phyloP scores from a whole-genome alignment of 2,113 vertebrate genomes.

The Odontesthes bonariensis region DNA sequence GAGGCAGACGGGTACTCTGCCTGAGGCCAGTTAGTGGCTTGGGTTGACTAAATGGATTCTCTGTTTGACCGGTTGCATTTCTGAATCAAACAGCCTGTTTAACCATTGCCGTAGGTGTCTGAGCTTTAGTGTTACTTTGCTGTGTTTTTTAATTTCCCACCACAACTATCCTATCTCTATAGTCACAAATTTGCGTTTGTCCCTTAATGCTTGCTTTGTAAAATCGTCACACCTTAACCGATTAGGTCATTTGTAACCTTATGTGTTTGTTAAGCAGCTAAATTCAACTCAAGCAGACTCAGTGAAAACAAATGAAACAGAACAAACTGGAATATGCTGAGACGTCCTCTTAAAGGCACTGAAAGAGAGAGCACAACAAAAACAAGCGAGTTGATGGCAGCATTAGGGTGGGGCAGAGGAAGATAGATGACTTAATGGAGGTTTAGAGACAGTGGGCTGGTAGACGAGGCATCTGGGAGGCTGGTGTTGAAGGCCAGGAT shows the following conservation, averaged over 20 bases:
- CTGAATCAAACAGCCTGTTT: conserved; percentile 58
- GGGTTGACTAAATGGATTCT: conserved; percentile 59
- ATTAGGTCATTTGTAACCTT: conserved; percentile 26
- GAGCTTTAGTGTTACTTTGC: conserved; percentile 49
- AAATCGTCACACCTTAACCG: conserved; percentile 9
- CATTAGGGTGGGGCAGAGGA: conserved; percentile 78
- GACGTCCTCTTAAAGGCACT: conserved; percentile 43
- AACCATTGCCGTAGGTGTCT: conserved; percentile 55
- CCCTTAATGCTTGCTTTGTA: conserved; percentile 8
- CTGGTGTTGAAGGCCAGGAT: conserved; percentile 71
- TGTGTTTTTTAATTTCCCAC: background rate
- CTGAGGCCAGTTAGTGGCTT: conserved; percentile 55
- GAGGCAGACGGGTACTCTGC: conserved; percentile 45
- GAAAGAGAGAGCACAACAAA: conserved; percentile 59
- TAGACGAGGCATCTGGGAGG: conserved; percentile 81
- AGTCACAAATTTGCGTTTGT: conserved; percentile 23
- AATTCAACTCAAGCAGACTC: conserved; percentile 11
- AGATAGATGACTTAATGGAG: conserved; percentile 84
- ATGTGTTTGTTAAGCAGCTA: conserved; percentile 12
- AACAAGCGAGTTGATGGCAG: conserved; percentile 71
- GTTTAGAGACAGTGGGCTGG: conserved; percentile 77
- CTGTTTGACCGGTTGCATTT: conserved; percentile 55
- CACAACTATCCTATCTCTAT: background rate
- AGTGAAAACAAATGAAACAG: conserved; percentile 40
- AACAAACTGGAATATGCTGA: conserved; percentile 45